Base-by-base conservation (phyloP, 2,888 invertebrate species). In the Tenthredo distinguenda region DNA sequence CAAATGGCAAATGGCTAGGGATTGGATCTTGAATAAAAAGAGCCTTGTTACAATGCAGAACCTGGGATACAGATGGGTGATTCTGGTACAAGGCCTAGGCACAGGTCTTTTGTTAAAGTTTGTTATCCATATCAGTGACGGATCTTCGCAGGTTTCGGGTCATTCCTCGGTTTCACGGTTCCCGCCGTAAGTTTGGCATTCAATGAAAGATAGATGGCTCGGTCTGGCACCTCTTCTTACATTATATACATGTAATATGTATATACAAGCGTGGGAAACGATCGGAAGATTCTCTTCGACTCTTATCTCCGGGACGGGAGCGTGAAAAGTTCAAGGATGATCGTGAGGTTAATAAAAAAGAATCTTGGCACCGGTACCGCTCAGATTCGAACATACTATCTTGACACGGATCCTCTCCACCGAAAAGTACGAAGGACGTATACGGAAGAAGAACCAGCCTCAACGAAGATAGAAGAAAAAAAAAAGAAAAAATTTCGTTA, bases 31-130 rank as follows among this genome's bases (percentile, higher is more conserved):
- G 21, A 43, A 26, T 74, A 21, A 18, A 40, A 74, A 74, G 4
- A 43, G n/a, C 40, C 72, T 74, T 15, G 81, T 37, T 81, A 37
- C 9, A 40, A 34, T 47, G 58, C 50, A 62, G 15, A 72, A n/a
- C 37, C 37, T 34, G 37, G 40, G 81, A 81, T 62, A 81, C 81
- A 81, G 81, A 81, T 62, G 81, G 62, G n/a, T 81, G 81, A 81
- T 81, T 81, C 40, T 81, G 62, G 58, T 81, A 81, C 81, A 81
- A 81, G 81, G 81, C 26, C 81, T 77, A 81, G 81, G 37, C 62
- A 34, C 55, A 40, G 15, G 40, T 37, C 62, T 21, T 81, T 81
- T 81, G 62, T 62, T 62, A 12, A 26, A 21, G 79, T 31, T 34
- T 37, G 34, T 50, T 62, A 37, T 58, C 62, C 40, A 62, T 81